A percentile compares a stretch with the other conserved stretches of the same genome.
Evolutionary conservation across 2,797 vertebrate genomes (phyloP).

Genomic region (Salmo trutta): DNA sequence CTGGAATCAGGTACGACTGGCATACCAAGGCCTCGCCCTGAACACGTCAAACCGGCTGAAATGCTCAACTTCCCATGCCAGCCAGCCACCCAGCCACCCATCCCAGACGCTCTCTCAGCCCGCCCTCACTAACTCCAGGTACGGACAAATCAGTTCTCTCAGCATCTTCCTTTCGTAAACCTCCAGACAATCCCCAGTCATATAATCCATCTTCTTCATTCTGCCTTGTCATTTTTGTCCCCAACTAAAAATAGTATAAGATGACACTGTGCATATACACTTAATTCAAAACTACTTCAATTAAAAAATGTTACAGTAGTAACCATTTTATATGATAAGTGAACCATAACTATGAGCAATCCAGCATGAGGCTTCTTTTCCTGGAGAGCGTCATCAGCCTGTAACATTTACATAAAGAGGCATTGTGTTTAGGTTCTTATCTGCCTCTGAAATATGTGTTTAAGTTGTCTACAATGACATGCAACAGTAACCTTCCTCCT

Average conservation of each 20-base stretch:
- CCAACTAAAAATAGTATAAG: not conserved
- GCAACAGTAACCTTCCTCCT: conserved; percentile 1
- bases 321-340: not conserved
- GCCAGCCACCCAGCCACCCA: not conserved
- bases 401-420: not conserved
- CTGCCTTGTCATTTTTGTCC: not conserved
- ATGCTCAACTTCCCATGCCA: not conserved
- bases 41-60: not conserved
- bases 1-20: not conserved
- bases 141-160: not conserved
- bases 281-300: not conserved
- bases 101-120: not conserved
- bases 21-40: not conserved
- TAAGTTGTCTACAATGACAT: not conserved
- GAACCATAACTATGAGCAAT: not conserved
- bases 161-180: not conserved
- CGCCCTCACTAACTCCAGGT: not conserved
- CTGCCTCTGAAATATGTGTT: not conserved
- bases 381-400: not conserved
- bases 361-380: conserved; percentile 6
- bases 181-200: not conserved
- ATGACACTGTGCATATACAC: not conserved
- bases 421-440: not conserved
- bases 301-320: not conserved
- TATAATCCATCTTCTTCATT: not conserved